phyloP scores from a whole-genome alignment of 2,888 invertebrate species.

The Drepana falcataria region DNA sequence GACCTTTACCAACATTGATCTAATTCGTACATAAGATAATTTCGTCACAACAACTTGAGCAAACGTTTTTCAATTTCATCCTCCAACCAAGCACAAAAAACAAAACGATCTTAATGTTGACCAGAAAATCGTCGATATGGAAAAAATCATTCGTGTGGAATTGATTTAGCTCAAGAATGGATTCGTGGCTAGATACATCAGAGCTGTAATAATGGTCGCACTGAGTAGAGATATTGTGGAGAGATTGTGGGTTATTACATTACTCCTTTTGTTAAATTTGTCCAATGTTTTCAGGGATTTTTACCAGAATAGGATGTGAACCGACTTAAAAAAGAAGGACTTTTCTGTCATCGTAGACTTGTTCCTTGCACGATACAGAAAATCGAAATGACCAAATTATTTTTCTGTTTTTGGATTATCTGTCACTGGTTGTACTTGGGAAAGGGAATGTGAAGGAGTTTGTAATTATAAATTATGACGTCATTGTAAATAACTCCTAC shows the following conservation, averaged over 20 bases:
- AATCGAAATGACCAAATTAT: no score
- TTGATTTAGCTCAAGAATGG: conserved; percentile 50
- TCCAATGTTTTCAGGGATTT: background rate
- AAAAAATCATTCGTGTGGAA: conserved; percentile 59
- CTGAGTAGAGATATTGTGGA: conserved; percentile 4
- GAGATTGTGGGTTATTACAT: conserved; percentile 6
- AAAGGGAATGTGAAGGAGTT: no score
- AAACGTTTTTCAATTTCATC: conserved; percentile 17
- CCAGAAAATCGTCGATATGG: conserved; percentile 54
- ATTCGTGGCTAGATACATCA: conserved; percentile 52
- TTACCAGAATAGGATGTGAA: background rate
- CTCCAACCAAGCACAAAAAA: conserved; percentile 24
- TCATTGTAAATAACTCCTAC: no score
- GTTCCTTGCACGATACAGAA: no score
- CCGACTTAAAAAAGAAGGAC: background rate
- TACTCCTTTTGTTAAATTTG: conserved; percentile 1
- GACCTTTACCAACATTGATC: no score
- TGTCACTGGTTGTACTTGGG: no score
- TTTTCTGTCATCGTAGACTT: no score
- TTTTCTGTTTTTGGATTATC: no score
- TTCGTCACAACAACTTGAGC: conserved; percentile 11
- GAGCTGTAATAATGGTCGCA: conserved; percentile 26
- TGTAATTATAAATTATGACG: no score
- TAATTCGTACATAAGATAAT: background rate
- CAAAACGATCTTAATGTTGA: conserved; percentile 45